Evolutionary conservation across 2,113 vertebrate genomes (phyloP), one percentile per base, ranked within the genome.

Genomic region (Callospermophilus lateralis): DNA sequence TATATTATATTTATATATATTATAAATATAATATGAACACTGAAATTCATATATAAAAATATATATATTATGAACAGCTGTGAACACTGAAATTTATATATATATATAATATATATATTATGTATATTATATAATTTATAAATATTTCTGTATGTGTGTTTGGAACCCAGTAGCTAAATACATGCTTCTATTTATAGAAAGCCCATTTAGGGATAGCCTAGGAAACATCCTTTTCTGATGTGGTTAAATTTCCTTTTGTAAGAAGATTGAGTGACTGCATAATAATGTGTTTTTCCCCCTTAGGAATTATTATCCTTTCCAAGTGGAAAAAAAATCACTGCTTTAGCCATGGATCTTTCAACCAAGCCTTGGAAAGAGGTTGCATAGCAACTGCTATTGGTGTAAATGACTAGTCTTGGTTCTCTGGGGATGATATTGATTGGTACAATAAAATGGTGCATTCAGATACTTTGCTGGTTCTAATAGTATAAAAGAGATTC

Each of bases 381-480:
- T 95, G 93, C 97, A 51, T 97, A 95, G 90, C 95, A 97, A 97
- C 93, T 67, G 68, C 70, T 86, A 19, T 84, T 94, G 90, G 58
- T 84, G 45, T 95, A 89, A 96, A 96, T 96, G 86, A 94, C 78
- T 81, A 39, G 83, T 80, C 58, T 86, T 51, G 37, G 87, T 87
- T 97, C 95, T 89, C 94, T 80, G 39, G 89, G 86, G 53, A 73
- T 84, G 83, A 65, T 92, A 95, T 86, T 91, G 96, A 97, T 97
- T 96, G 90, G 87, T 58, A 91, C 51, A 79, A 65, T 95, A 77
- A 94, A 94, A 58, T 45, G n/a, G 45, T 92, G n/a, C 70, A 80
- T 89, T 95, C 92, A 68, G 79, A 81, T 81, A 65, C 9, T 77
- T 96, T 89, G 45, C 39, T 87, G 68, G 42, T 79, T 95, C 51